Percentiles rank a stretch among this genome's conserved stretches.
phyloP scores from a whole-genome alignment of 2,888 invertebrate genomes.

The Tachystola acroxantha region DNA sequence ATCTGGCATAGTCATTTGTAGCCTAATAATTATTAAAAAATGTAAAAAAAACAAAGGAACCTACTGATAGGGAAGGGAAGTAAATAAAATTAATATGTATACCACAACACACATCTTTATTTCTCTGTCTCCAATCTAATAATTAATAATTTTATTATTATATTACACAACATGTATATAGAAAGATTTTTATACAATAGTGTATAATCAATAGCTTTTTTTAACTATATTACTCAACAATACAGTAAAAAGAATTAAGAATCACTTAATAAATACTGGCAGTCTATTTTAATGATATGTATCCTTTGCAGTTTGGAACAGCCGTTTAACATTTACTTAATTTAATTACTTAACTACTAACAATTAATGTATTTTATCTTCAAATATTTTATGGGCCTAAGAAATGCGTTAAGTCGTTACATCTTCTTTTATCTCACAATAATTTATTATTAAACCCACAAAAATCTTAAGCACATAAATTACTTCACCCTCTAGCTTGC shows the following conservation, averaged over 20 bases:
- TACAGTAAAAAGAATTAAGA: constrained; percentile 72
- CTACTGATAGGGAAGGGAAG: too few relatives aligned
- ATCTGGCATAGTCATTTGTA: too few relatives aligned
- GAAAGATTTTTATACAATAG: constrained; percentile 78
- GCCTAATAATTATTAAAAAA: too few relatives aligned
- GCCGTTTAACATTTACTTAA: constrained; percentile 60
- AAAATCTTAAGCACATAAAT: neutral
- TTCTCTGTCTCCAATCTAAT: constrained; percentile 42
- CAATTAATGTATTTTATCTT: neutral
- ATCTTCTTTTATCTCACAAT: too few relatives aligned
- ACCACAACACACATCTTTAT: constrained; percentile 75
- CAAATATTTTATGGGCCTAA: neutral
- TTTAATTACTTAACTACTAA: constrained; percentile 23
- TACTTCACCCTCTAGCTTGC: neutral
- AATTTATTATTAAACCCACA: too few relatives aligned
- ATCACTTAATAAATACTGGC: constrained; percentile 65
- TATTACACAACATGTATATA: constrained; percentile 78
- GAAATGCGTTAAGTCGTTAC: too few relatives aligned
- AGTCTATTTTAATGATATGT: constrained; percentile 78
- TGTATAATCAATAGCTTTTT: constrained; percentile 70
- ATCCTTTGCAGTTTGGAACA: constrained; percentile 76
- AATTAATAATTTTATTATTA: constrained; percentile 68
- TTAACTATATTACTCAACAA: constrained; percentile 70
- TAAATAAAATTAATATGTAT: constrained; percentile 13
- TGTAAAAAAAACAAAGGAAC: too few relatives aligned